phyloP scores from a whole-genome alignment of 2,888 invertebrate genomes.

The Cataglyphis altisquamis region DNA sequence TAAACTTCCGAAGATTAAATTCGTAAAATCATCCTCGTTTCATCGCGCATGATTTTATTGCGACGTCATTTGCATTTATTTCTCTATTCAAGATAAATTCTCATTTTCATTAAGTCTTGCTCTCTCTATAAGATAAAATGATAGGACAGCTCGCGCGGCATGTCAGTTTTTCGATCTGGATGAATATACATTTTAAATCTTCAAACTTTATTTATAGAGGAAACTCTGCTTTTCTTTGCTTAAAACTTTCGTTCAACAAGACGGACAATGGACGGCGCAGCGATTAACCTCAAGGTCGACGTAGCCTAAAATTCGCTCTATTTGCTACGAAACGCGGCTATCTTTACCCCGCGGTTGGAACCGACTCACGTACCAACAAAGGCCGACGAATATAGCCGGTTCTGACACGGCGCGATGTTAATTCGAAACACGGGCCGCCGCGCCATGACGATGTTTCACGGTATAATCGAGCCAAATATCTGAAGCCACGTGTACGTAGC shows the following conservation, averaged over 20 bases:
- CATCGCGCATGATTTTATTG: slow-evolving; percentile 22
- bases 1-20: slow-evolving; percentile 41
- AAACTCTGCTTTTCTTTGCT: neutral
- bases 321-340: slow-evolving; percentile 67
- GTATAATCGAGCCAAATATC: slow-evolving; percentile 66
- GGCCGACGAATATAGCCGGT: slow-evolving; percentile 72
- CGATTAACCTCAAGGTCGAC: slow-evolving; percentile 69
- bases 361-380: slow-evolving; percentile 70
- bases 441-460: slow-evolving; percentile 48
- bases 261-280: slow-evolving; percentile 43
- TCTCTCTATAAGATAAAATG: neutral
- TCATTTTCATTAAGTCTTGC: neutral
- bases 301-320: slow-evolving; percentile 62
- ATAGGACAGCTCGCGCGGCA: neutral
- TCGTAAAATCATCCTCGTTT: neutral
- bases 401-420: slow-evolving; percentile 67
- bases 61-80: neutral
- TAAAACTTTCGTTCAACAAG: slow-evolving; percentile 1
- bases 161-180: neutral
- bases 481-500: slow-evolving; percentile 47
- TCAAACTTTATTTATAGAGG: neutral
- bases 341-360: slow-evolving; percentile 70
- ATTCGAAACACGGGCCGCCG: slow-evolving; percentile 72
- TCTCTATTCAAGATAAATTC: neutral
- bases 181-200: neutral